Base-by-base conservation (phyloP, 2,888 invertebrate genomes). In the Vannuccia rotundouncinata region DNA sequence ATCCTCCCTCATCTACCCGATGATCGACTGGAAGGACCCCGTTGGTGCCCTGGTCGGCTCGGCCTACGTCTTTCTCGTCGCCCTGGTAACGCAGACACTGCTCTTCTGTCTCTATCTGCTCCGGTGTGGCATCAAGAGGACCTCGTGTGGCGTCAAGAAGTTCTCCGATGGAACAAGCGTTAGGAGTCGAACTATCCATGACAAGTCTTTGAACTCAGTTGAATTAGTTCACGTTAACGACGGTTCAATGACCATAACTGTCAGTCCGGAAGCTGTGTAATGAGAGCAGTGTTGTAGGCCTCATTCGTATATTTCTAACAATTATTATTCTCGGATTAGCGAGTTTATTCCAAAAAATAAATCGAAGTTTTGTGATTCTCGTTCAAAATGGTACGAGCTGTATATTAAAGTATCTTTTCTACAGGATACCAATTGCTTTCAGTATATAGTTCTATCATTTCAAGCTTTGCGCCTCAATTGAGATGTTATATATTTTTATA, bases 91-190 rank as follows among this genome's bases (percentile, higher is more conserved):
- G 66, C 66, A 66, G 66, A 22, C 22, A 5, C 66, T 66, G 2
- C 66, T 66, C 22, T 66, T 66, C 66, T 5, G 66, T 66, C 66
- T 66, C 66, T 66, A 66, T 22, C 22, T 66, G 66, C 10, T 66
- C 17, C 66, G 66, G 22, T 66, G 66, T 22, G 5, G 66, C 22
- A 5, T 66, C 66, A 5, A 13, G 66, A 66, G 22, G 66, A 22
- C 22, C 10, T 17, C 66, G 17, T 66, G 66, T 66, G 13, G 66
- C 66, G 22, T 27, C 17, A 66, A 13, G 10, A 13, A 13, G 10
- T 66, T 5, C 22, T 22, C 66, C 5, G 10, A 22, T 27, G 17
- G 5, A 2, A 66, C 5, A 22, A 66, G 22, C 25, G 66, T 5
- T 2, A 66, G 66, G 2, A 66, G 66, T 66, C 66, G 66, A 27